These are phyloP conservation scores for Siniperca scherzeri DNA, from an alignment of 2,797 vertebrate species.

Conservation along the genomic window DNA sequence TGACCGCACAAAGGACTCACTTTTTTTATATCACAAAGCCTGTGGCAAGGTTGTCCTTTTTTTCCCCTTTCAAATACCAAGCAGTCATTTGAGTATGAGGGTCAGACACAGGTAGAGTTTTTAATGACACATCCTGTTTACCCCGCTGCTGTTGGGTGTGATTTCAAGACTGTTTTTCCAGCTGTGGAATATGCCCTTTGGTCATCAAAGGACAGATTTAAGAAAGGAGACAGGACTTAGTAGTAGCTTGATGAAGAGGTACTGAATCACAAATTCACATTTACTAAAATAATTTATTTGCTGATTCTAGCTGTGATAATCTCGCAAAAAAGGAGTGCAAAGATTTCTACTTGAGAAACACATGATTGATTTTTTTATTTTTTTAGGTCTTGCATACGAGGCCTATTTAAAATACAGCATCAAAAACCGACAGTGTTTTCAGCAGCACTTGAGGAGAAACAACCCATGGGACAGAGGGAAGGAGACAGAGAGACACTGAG, in stretches of 20 bases:
- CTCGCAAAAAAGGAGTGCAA: neutral
- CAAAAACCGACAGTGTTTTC: slow-evolving; percentile 53
- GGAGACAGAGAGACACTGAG: slow-evolving; percentile 49
- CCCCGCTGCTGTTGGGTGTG: slow-evolving; percentile 87
- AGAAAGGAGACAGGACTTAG: slow-evolving; percentile 18
- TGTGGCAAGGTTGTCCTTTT: slow-evolving; percentile 55
- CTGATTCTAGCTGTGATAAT: neutral
- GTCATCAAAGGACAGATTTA: slow-evolving; percentile 44
- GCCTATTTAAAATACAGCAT: slow-evolving; percentile 49
- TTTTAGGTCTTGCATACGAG: slow-evolving; percentile 25
- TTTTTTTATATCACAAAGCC: slow-evolving; percentile 42
- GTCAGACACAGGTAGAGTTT: slow-evolving; percentile 79
- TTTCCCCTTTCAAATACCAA: slow-evolving; percentile 43
- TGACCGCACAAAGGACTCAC: slow-evolving; percentile 40
- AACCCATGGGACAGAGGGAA: slow-evolving; percentile 56
- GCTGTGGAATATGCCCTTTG: slow-evolving; percentile 67
- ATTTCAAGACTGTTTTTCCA: slow-evolving; percentile 84
- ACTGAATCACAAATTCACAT: neutral
- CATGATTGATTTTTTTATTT: slow-evolving; percentile 18
- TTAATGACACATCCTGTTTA: slow-evolving; percentile 92
- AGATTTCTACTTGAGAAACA: slow-evolving; percentile 16
- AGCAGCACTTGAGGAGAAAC: slow-evolving; percentile 54
- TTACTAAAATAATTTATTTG: neutral
- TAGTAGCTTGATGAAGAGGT: neutral
- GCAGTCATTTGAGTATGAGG: slow-evolving; percentile 81